Percentiles rank a stretch among this genome's conserved stretches.
These are phyloP conservation scores for Urocyon cinereoargenteus DNA, from an alignment of 2,797 vertebrate species.

Conservation along the genomic window DNA sequence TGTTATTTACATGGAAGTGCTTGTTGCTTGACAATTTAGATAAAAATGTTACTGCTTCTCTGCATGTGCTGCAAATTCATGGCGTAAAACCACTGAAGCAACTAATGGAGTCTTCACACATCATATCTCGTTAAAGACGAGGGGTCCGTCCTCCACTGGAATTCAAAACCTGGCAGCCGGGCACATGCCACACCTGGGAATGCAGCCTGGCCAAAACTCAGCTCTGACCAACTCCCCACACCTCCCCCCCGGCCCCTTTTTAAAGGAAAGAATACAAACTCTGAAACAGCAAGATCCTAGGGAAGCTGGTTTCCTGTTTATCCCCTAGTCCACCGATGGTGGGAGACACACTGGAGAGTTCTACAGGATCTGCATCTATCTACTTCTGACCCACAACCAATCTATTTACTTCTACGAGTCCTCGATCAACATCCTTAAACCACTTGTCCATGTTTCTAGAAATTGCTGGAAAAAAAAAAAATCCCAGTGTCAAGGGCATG, in stretches of 20 bases:
- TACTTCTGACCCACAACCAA: neutral
- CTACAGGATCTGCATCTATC: neutral
- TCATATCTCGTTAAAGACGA: slow-evolving; percentile 81
- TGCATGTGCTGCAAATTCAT: slow-evolving; percentile 75
- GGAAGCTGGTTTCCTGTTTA: neutral
- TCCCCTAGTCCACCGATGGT: neutral
- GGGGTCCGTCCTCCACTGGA: neutral
- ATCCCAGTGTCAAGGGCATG: neutral
- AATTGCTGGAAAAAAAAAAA: neutral
- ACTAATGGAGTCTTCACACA: slow-evolving; percentile 83
- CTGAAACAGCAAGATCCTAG: neutral
- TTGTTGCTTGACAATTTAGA: slow-evolving; percentile 83
- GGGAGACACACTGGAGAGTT: neutral
- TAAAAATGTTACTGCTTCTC: slow-evolving; percentile 82
- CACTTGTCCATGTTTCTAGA: neutral
- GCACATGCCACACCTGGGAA: neutral
- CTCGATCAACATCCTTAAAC: neutral
- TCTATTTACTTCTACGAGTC: neutral
- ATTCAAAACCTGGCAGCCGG: fast-evolving
- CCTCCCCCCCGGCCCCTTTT: too few species aligned
- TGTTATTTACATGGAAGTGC: slow-evolving; percentile 83
- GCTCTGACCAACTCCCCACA: neutral
- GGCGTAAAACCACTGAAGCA: slow-evolving; percentile 82
- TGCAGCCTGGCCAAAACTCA: neutral
- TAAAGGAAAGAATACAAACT: neutral